Evolutionary conservation across 2,888 invertebrate species (phyloP), one percentile per base, ranked within the genome.

Genomic region (Calameuta idolon): DNA sequence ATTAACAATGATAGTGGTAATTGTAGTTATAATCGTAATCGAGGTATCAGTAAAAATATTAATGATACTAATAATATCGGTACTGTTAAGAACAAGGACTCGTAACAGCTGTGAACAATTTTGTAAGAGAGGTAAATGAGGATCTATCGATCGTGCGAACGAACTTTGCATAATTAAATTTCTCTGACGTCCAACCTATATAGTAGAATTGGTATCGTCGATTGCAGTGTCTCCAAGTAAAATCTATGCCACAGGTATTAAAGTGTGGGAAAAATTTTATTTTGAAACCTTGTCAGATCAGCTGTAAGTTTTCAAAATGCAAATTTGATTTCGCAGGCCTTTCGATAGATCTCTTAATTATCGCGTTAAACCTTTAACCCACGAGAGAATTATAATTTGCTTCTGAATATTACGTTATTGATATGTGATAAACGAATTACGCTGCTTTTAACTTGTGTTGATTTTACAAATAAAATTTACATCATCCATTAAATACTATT

Each of bases 71-170:
- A 30, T 69, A 69, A 69, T 69, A n/a, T 31, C 2, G 31, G 11
- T 69, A 69, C 30, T 31, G 15, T 69, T 31, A 69, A 33, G 33
- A 15, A 31, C 15, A 33, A 69, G 30, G 33, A 69, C 30, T 69
- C 33, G 69, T 69, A 69, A 69, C 69, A 30, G 69, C 69, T 69
- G 69, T 69, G 69, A 69, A 69, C 9, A 69, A 33, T 69, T 69
- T 69, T 30, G 69, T 69, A 69, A 12, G 33, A 69, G 33, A 31
- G 33, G 33, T 69, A 69, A 30, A 33, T 33, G 33, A 69, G 30
- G 69, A 33, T 69, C 69, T 33, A 69, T 33, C 31, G 69, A 69
- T 30, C 69, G 40, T 40, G 40, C 40, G 40, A 40, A 40, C 15
- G 40, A 40, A 40, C 15, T 40, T 40, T 40, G 2, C 15, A 15